A percentile compares a stretch with the other conserved stretches of the same genome.
phyloP scores from a whole-genome alignment of 2,113 vertebrate genomes.

The Hyla sarda region DNA sequence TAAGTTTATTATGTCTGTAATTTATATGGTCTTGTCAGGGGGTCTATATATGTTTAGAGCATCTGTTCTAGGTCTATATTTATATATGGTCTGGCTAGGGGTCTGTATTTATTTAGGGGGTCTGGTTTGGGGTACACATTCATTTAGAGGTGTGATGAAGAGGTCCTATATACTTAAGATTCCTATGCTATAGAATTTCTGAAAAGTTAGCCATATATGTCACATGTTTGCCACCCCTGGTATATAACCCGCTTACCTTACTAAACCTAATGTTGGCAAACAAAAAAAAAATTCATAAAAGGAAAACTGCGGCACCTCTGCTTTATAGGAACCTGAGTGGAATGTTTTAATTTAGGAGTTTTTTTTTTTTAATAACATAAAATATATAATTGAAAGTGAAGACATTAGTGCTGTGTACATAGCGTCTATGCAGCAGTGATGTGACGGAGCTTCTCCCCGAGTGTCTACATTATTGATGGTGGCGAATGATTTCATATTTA shows the following conservation, averaged over 20 bases:
- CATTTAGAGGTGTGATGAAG: no score
- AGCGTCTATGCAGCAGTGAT: constrained; percentile 38
- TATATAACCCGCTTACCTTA: not conserved
- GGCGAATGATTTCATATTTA: constrained; percentile 73
- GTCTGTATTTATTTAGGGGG: no score
- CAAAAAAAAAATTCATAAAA: not conserved
- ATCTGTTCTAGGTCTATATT: no score
- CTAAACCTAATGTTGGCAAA: not conserved
- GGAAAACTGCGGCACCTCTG: not conserved
- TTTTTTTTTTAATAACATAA: not conserved
- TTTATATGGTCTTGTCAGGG: no score
- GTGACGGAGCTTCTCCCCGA: constrained; percentile 65
- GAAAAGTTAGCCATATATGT: no score
- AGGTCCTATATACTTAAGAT: no score
- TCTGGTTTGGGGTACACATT: no score
- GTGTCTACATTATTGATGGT: constrained; percentile 72
- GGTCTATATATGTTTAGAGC: no score
- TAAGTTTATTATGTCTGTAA: no score
- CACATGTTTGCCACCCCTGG: not conserved
- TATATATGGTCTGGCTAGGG: no score
- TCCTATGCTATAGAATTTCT: no score
- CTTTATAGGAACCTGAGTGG: not conserved
- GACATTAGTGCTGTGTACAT: not conserved
- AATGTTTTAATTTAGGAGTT: not conserved
- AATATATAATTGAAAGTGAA: not conserved